Evolutionary conservation across 2,797 vertebrate genomes (phyloP), one percentile per base, ranked within the genome.

Genomic region (Schizopygopsis pylzovi): DNA sequence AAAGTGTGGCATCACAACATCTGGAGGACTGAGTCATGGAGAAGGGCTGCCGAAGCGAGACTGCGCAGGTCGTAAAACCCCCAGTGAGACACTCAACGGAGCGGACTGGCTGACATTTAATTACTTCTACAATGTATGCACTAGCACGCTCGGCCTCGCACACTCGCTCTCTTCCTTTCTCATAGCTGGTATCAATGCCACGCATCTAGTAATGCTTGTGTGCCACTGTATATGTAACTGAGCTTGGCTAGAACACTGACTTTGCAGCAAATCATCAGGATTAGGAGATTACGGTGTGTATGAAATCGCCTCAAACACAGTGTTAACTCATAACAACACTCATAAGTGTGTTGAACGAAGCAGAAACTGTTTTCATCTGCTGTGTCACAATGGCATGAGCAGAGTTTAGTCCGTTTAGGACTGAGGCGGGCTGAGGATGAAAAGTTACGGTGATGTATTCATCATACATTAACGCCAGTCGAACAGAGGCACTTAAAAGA

Each of bases 121-220:
- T 94, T 93, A 94, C 93, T 93, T 91, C 89, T 83, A 91, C 90
- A 93, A 91, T 79, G 88, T 83, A 87, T 92, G 85, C 87, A 90
- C 78, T 67, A 68, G 54, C 84, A 87, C 18, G 59, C 22, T 67
- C 16, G 10, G 59, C 56, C 28, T 65, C 56, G 15, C 33, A 41
- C 33, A 47, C 37, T 45, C 15, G n/a, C 59, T 80, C 68, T 39
- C 70, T 78, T 78, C 15, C 67, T 54, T 72, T 79, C 65, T 81
- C 37, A 45, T 70, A 47, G 20, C 49, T 78, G 18, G 49, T 49
- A 75, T 70, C 79, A 39, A 56, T 10, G 25, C 63, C 41, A 41
- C 52, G 28, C 37, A 39, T 79, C 72, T 73, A 39, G 52, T 77
- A 89, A 70, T 70, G 63, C 39, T 22, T 76, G 71, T 82, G 39